Base-by-base conservation (phyloP, 2,888 invertebrate genomes). In the Ypsolopha scabrella region DNA sequence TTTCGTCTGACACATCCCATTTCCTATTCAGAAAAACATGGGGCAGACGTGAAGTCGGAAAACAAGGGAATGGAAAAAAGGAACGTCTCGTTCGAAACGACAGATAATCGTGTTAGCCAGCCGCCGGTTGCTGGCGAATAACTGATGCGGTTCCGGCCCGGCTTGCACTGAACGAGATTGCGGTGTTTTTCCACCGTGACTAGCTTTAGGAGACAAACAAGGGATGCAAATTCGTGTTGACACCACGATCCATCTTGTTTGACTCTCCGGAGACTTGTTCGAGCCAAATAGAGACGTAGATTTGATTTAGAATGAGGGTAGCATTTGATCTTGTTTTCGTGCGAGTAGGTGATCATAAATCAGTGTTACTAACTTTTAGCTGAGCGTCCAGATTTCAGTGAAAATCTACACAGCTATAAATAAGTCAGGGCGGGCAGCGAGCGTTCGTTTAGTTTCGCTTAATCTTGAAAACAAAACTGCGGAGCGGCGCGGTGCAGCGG, bases 191-290 rank as follows among this genome's bases (percentile, higher is more conserved):
- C 80, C 74, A 65, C 72, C 70, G 70, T 72, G 70, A 73, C 74
- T 73, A 70, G 36, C 44, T n/a, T 68, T 65, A 63, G 68, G 81
- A 81, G 81, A 86, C 80, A 85, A 85, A 86, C 85, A 86, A 81
- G 76, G 79, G 80, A 86, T 86, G 86, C 86, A 86, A 85, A 86
- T 86, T 83, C 77, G 77, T 85, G 86, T 86, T 85, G 86, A 85
- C 85, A 80, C 81, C 75, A 70, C 86, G 77, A 86, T 86, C 85
- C 81, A 75, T 85, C 85, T 86, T 81, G 82, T 83, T 81, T 80
- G 80, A 58, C 78, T 80, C 85, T 79, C 82, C 64, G 61, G 80
- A 82, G 83, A 80, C 82, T 74, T 63, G 71, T 69, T 71, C 68
- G 75, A 75, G 78, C 76, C 36, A 80, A 81, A 83, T 80, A 80